phyloP scores from a whole-genome alignment of 2,888 invertebrate species.

The Platerodrilus igneus region DNA sequence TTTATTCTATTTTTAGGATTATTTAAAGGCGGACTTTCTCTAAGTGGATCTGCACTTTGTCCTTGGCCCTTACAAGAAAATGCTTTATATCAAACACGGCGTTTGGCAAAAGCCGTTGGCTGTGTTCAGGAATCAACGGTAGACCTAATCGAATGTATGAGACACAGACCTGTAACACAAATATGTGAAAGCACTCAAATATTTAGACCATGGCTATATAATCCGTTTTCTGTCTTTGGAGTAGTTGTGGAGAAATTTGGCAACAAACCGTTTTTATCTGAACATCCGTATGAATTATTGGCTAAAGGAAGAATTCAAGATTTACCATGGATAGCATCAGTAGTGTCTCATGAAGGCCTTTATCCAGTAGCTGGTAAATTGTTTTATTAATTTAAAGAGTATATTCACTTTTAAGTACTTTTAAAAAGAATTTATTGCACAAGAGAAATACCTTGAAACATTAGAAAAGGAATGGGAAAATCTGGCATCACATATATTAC shows the following conservation, averaged over 20 bases:
- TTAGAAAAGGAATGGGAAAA: slow-evolving; percentile 57
- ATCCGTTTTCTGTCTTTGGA: slow-evolving; percentile 63
- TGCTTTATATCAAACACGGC: slow-evolving; percentile 54
- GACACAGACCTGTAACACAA: slow-evolving; percentile 53
- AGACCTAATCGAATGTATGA: slow-evolving; percentile 61
- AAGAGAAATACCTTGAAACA: slow-evolving; percentile 35
- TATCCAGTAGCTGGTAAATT: slow-evolving; percentile 63
- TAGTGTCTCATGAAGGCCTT: slow-evolving; percentile 64
- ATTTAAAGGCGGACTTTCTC: slow-evolving; percentile 58
- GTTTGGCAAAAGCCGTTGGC: slow-evolving; percentile 55
- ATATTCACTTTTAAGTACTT: too few relatives aligned
- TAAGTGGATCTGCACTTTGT: slow-evolving; percentile 62
- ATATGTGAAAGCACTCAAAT: slow-evolving; percentile 53
- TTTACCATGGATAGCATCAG: slow-evolving; percentile 62
- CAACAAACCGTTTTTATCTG: slow-evolving; percentile 53
- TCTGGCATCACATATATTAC: slow-evolving; percentile 59
- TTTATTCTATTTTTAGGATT: slow-evolving; percentile 45
- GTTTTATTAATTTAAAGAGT: too few relatives aligned
- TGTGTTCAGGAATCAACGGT: slow-evolving; percentile 52
- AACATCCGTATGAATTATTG: slow-evolving; percentile 58
- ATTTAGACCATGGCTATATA: slow-evolving; percentile 55
- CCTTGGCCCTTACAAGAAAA: slow-evolving; percentile 52
- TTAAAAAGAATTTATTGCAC: slow-evolving; percentile 10
- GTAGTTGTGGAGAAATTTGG: slow-evolving; percentile 56
- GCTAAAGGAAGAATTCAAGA: slow-evolving; percentile 54